Evolutionary conservation across 2,113 vertebrate species (phyloP).

Genomic region (Alosa alosa): DNA sequence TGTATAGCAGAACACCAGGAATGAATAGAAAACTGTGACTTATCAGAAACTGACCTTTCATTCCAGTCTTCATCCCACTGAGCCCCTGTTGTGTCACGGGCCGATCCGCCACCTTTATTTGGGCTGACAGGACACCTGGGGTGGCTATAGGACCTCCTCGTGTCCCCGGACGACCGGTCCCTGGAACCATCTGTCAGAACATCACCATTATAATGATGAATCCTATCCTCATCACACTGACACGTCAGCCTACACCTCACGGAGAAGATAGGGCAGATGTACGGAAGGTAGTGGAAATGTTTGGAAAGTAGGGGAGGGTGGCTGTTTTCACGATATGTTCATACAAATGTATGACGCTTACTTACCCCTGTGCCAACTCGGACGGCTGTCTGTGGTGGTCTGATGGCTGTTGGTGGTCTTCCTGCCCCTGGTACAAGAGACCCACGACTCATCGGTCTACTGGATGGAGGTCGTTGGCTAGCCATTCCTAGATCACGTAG

Average conservation of each 20-base stretch:
- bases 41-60: conserved; percentile 77
- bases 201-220: background rate
- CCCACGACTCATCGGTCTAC: conserved; percentile 77
- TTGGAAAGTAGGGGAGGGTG: background rate
- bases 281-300: too few species aligned
- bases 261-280: too few species aligned
- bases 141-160: conserved; percentile 66
- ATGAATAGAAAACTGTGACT: background rate
- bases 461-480: conserved; percentile 74
- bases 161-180: conserved; percentile 79
- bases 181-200: conserved; percentile 77
- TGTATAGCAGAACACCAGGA: background rate
- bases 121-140: conserved; percentile 82
- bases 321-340: background rate
- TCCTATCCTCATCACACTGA: background rate
- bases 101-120: conserved; percentile 91
- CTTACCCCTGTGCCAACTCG: conserved; percentile 80
- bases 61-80: conserved; percentile 93
- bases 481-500: conserved; percentile 67
- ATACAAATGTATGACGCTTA: background rate
- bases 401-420: conserved; percentile 75
- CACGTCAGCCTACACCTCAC: background rate
- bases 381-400: conserved; percentile 75
- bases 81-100: conserved; percentile 96
- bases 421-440: conserved; percentile 62